These are phyloP conservation scores for Pteruthius melanotis DNA, from an alignment of 2,113 vertebrate species.

Conservation along the genomic window DNA sequence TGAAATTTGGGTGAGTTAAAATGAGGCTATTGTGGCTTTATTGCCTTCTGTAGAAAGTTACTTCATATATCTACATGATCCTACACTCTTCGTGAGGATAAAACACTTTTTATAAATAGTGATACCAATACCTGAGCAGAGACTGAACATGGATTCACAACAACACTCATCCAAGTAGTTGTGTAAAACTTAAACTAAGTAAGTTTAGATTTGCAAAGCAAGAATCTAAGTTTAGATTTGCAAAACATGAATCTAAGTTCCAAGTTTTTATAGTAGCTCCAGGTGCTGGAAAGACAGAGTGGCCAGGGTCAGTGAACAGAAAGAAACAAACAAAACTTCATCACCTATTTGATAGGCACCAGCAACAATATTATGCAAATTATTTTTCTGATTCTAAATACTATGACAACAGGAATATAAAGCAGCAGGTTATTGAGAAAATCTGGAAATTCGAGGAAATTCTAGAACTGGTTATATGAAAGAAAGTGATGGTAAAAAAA, in stretches of 20 bases:
- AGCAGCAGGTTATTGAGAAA: background rate
- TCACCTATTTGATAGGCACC: background rate
- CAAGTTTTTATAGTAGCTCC: background rate
- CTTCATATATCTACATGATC: background rate
- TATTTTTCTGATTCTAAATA: background rate
- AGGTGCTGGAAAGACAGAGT: background rate
- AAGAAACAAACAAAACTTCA: background rate
- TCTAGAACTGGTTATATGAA: background rate
- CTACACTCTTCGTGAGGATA: background rate
- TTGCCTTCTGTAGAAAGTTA: background rate
- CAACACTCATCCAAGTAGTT: background rate
- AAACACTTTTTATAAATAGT: background rate
- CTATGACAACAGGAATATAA: background rate
- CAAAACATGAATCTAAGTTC: background rate
- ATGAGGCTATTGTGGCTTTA: background rate
- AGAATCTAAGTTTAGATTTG: background rate
- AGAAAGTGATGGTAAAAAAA: background rate
- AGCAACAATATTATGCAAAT: background rate
- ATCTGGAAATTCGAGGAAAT: background rate
- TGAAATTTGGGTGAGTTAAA: background rate
- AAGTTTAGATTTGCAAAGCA: background rate
- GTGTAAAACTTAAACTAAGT: background rate
- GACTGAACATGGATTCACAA: background rate
- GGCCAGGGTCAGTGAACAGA: background rate
- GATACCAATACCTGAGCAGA: background rate